Conservation (phyloP, 2,113 vertebrate genomes). For the Stercorarius parasiticus region DNA sequence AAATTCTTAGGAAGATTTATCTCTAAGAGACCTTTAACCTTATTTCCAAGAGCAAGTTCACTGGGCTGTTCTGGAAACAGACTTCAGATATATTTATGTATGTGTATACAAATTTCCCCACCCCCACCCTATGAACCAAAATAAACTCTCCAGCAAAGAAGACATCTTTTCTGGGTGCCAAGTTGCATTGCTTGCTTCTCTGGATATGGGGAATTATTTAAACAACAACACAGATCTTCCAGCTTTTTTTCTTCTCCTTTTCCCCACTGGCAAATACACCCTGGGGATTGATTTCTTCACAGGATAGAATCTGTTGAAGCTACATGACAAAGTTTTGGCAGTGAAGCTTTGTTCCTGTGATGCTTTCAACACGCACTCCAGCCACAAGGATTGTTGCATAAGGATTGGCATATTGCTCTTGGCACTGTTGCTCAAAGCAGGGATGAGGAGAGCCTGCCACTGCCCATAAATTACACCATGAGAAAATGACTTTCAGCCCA, state of each 20-base stretch:
- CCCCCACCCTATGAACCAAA: background rate
- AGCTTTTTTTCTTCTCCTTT: background rate
- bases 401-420: background rate
- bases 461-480: background rate
- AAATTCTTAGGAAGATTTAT: background rate
- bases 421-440: background rate
- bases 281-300: background rate
- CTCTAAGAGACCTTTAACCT: background rate
- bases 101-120: background rate
- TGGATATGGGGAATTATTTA: background rate
- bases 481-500: slow-evolving; percentile 31
- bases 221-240: background rate
- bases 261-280: background rate
- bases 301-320: background rate
- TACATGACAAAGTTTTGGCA: background rate
- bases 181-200: background rate
- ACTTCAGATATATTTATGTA: background rate
- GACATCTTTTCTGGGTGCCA: background rate
- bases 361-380: background rate
- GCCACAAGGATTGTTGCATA: background rate
- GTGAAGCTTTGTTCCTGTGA: background rate
- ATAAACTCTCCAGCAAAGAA: background rate
- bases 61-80: background rate
- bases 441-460: background rate
- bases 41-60: background rate